phyloP scores from a whole-genome alignment of 2,797 vertebrate genomes.

The Champsocephalus esox region DNA sequence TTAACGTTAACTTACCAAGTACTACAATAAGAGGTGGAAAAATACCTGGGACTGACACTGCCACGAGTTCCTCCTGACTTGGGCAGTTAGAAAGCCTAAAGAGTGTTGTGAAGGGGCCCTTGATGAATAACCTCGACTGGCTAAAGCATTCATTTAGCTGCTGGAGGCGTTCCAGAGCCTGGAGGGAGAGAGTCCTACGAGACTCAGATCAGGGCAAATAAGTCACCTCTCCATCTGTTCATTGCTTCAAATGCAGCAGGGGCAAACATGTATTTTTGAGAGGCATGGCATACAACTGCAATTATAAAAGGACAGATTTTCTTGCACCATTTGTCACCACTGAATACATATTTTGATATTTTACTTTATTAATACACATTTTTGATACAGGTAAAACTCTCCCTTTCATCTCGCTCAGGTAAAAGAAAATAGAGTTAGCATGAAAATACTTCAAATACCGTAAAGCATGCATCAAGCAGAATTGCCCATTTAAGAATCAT shows the following conservation, averaged over 20 bases:
- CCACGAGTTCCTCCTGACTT: not conserved
- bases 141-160: constrained; percentile 35
- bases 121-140: constrained; percentile 26
- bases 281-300: not conserved
- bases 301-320: constrained; percentile 5
- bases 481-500: not conserved
- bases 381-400: no score
- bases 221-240: constrained; percentile 64
- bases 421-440: not conserved
- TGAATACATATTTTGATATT: no score
- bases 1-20: not conserved
- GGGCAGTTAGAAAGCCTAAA: not conserved
- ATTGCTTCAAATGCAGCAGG: constrained; percentile 48
- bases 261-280: constrained; percentile 28
- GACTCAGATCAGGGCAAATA: constrained; percentile 47
- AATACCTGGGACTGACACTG: not conserved
- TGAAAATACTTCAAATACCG: not conserved
- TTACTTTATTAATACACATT: no score
- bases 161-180: constrained; percentile 52
- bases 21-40: not conserved
- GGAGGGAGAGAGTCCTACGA: constrained; percentile 47
- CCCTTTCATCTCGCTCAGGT: not conserved
- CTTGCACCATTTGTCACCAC: no score
- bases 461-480: not conserved
- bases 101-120: constrained; percentile 4